A percentile compares a stretch with the other conserved stretches of the same genome.
phyloP scores from a whole-genome alignment of 2,888 invertebrate genomes.

The Eupithecia pulchellata region DNA sequence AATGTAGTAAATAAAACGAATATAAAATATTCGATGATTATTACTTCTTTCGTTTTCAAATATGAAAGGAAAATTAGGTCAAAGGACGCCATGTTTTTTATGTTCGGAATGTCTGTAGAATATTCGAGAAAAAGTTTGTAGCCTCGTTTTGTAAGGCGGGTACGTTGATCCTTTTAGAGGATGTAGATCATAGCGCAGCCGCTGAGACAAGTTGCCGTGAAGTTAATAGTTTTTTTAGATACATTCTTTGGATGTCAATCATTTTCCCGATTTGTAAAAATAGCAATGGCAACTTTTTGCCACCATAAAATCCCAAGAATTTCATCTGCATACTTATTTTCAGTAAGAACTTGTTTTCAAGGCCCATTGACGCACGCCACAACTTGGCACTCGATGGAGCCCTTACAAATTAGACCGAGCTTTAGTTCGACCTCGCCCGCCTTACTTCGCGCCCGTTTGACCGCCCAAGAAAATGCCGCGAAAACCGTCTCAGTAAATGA shows the following conservation, averaged over 20 bases:
- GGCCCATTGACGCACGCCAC: conserved; percentile 61
- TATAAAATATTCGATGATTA: no score
- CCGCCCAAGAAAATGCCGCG: conserved; percentile 61
- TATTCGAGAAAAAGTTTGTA: no score
- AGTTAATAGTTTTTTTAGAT: no score
- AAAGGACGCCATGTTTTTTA: neutral
- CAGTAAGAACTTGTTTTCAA: conserved; percentile 52
- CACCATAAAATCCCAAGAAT: conserved; percentile 38
- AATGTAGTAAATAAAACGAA: no score
- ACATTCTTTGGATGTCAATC: no score
- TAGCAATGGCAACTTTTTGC: conserved; percentile 5
- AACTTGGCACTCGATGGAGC: conserved; percentile 70
- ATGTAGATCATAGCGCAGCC: no score
- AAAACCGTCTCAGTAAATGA: conserved; percentile 43
- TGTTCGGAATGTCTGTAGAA: neutral
- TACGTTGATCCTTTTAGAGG: no score
- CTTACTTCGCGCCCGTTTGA: conserved; percentile 66
- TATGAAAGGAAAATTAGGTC: neutral
- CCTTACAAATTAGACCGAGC: conserved; percentile 64
- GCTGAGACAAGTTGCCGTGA: no score
- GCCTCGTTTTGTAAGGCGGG: no score
- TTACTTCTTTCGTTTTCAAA: neutral
- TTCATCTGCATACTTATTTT: conserved; percentile 35
- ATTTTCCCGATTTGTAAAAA: conserved; percentile 12
- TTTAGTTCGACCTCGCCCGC: conserved; percentile 70